Evolutionary conservation across 2,888 invertebrate genomes (phyloP).

Genomic region (Rhorus exstirpatorius): DNA sequence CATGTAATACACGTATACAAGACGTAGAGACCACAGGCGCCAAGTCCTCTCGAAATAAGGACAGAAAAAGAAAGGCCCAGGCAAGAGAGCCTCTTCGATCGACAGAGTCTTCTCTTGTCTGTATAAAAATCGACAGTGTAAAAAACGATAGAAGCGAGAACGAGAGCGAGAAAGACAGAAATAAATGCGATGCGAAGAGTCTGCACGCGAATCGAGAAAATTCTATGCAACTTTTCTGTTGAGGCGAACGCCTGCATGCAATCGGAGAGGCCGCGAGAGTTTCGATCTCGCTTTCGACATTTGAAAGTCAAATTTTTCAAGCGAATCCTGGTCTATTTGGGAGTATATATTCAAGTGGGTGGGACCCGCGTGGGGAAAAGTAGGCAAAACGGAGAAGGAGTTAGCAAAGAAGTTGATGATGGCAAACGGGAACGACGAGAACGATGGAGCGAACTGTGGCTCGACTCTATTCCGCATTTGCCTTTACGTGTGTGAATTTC

Average conservation of each 20-base stretch:
- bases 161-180: constrained; percentile 9
- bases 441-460: constrained; percentile 3
- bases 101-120: constrained; percentile 3
- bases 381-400: constrained; percentile 19
- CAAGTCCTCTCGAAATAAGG: constrained; percentile 17
- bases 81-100: constrained; percentile 23
- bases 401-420: constrained; percentile 25
- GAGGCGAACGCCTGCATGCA: constrained; percentile 37
- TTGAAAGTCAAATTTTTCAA: constrained; percentile 77
- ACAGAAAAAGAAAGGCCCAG: neutral
- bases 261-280: constrained; percentile 33
- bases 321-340: constrained; percentile 71
- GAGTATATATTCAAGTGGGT: constrained; percentile 58
- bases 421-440: constrained; percentile 26
- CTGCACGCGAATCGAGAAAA: constrained; percentile 41
- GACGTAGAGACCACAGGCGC: constrained; percentile 21
- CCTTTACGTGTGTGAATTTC: constrained; percentile 19
- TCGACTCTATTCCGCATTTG: neutral
- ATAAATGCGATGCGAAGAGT: constrained; percentile 14
- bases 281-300: constrained; percentile 59
- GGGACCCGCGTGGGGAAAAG: constrained; percentile 5
- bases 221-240: constrained; percentile 44
- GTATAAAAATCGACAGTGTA: constrained; percentile 5
- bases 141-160: neutral
- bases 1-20: neutral